Evolutionary conservation across 2,888 invertebrate genomes (phyloP), one percentile per base, ranked within the genome.

Genomic region (Sesamia inferens): DNA sequence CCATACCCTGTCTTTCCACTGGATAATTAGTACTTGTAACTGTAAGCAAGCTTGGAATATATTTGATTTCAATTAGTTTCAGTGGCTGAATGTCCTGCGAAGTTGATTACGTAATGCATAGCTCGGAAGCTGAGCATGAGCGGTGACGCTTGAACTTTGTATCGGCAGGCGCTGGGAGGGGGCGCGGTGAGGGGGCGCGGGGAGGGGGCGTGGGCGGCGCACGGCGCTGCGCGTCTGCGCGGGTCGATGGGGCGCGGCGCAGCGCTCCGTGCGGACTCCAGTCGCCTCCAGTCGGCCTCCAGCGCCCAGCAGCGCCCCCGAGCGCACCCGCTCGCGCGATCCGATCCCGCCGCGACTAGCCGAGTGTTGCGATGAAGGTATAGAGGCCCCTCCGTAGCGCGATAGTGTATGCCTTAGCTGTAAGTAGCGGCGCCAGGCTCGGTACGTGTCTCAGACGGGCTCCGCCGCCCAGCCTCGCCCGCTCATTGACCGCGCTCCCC

Each of bases 341-440:
- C 86, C 88, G 88, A 85, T 75, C 83, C 81, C 85, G 84, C 88
- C 87, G 88, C 88, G 87, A 83, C 89, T 79, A 85, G 84, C 88
- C 90, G 90, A 92, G 90, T 92, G 94, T 95, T 94, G 95, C 95
- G 91, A 96, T 96, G 96, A 94, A 96, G 96, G 96, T 96, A 96
- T 88, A 91, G 91, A 90, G 88, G 87, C 90, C 91, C 87, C 90
- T 89, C 90, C 90, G 90, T 94, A 95, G 94, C 90, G 93, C 92
- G 92, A 88, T 95, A 94, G 93, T 92, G 91, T 93, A 92, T 92
- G 92, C 88, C 89, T 89, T 94, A 93, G 94, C 92, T 90, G 92
- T 94, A 94, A 92, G 93, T 93, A 92, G 92, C 92, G 90, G 91
- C 47, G 88, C 90, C 87, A 85, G 86, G 85, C 91, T 90, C 92